Conservation (phyloP, 2,113 vertebrate genomes). For the Corynorhinus townsendii region DNA sequence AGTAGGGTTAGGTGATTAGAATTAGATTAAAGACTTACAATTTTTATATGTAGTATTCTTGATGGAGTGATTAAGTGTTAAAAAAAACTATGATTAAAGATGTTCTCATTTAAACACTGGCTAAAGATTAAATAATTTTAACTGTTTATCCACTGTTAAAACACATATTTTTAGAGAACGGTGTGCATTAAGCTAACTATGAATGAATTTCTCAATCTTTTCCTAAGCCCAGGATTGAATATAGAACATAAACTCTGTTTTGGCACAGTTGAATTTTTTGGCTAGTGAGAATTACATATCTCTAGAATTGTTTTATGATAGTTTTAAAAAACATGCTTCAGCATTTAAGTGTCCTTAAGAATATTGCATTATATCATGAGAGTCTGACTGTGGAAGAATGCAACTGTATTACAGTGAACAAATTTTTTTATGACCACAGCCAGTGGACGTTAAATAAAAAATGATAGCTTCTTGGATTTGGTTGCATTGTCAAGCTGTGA, state of each 20-base stretch:
- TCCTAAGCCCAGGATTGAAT: background rate
- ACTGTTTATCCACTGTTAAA: background rate
- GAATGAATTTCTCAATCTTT: background rate
- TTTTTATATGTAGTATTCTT: background rate
- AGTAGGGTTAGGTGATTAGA: background rate
- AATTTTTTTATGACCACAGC: conserved; percentile 76
- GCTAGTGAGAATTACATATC: background rate
- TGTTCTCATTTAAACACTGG: background rate
- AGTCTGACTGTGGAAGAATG: conserved; percentile 64
- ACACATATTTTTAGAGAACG: background rate
- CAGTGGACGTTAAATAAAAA: conserved; percentile 76
- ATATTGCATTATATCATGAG: conserved; percentile 67
- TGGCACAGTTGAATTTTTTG: conserved; percentile 4
- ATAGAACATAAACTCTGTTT: background rate
- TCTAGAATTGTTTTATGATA: conserved; percentile 35
- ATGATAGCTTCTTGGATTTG: conserved; percentile 71
- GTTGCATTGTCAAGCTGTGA: conserved; percentile 45
- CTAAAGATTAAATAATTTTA: background rate
- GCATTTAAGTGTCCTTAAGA: conserved; percentile 19
- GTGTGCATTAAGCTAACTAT: background rate
- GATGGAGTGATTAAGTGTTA: background rate
- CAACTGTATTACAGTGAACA: conserved; percentile 70
- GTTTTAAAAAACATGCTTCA: background rate
- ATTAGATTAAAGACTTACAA: background rate
- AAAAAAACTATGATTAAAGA: background rate